phyloP scores from a whole-genome alignment of 1,140 invertebrate species.

The Lysiphlebus fabarum region DNA sequence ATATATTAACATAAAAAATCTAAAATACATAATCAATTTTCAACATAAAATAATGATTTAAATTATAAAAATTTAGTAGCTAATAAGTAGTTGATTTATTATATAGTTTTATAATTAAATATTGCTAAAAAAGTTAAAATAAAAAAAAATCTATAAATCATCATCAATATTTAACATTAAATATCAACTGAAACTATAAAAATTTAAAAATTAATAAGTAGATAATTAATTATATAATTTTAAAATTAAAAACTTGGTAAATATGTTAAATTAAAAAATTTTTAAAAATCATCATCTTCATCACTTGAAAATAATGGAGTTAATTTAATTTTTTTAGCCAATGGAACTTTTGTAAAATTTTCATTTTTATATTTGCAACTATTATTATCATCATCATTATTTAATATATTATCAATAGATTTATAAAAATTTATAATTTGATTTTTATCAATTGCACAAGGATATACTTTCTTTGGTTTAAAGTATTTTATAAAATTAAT shows the following conservation, averaged over 20 bases:
- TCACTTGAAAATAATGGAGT: constrained; percentile 34
- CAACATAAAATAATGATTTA: no score
- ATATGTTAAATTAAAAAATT: constrained; percentile 3
- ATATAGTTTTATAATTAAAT: no score
- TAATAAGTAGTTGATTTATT: no score
- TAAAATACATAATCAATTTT: no score
- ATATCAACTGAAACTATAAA: no score
- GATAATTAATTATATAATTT: neutral
- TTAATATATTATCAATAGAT: neutral
- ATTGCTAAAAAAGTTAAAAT: no score
- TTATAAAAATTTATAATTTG: neutral
- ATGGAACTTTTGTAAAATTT: constrained; percentile 21
- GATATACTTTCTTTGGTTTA: constrained; percentile 53
- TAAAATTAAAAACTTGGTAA: neutral
- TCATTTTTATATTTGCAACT: constrained; percentile 16
- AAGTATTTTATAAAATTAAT: constrained; percentile 57
- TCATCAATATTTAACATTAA: no score
- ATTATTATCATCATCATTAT: constrained; percentile 14
- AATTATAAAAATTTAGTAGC: constrained; percentile 25
- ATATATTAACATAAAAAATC: no score
- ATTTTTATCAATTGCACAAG: constrained; percentile 51
- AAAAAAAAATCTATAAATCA: no score
- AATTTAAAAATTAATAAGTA: no score
- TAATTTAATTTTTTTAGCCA: constrained; percentile 22
- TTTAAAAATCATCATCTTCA: constrained; percentile 31